Percentiles rank a stretch among this genome's conserved stretches.
These are phyloP conservation scores for cattle (Bos taurus) DNA, from an alignment of 2,113 vertebrate species.

Conservation along the genomic window DNA sequence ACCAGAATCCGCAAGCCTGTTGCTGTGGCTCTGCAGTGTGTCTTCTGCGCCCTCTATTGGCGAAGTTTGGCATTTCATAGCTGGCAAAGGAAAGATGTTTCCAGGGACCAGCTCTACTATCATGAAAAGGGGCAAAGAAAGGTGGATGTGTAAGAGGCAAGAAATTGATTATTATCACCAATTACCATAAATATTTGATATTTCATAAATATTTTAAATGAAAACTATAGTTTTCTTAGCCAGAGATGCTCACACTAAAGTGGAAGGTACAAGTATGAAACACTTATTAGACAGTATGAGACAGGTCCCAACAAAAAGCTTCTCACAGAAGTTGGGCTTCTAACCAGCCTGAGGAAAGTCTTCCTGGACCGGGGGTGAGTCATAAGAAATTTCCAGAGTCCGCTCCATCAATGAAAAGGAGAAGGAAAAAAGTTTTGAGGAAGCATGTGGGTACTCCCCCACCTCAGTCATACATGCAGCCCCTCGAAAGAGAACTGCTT, in stretches of 20 bases:
- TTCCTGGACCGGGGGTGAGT: background rate
- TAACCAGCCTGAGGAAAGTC: background rate
- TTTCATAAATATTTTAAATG: background rate
- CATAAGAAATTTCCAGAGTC: background rate
- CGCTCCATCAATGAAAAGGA: background rate
- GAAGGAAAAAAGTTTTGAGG: background rate
- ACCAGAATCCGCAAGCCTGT: background rate
- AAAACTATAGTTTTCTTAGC: background rate
- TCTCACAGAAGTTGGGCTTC: background rate
- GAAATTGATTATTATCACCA: background rate
- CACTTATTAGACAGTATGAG: background rate
- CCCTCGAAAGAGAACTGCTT: background rate
- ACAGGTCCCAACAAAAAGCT: background rate
- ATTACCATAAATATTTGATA: background rate
- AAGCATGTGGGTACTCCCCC: background rate
- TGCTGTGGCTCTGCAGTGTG: background rate
- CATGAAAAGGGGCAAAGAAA: background rate
- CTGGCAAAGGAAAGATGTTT: background rate
- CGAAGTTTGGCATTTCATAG: background rate
- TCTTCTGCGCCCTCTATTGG: background rate
- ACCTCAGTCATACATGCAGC: background rate
- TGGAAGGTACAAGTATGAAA: background rate
- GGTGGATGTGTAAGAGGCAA: background rate
- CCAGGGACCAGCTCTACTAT: background rate
- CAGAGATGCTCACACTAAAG: background rate